phyloP scores from a whole-genome alignment of 2,888 invertebrate species.

The Alentia gelatinosa region DNA sequence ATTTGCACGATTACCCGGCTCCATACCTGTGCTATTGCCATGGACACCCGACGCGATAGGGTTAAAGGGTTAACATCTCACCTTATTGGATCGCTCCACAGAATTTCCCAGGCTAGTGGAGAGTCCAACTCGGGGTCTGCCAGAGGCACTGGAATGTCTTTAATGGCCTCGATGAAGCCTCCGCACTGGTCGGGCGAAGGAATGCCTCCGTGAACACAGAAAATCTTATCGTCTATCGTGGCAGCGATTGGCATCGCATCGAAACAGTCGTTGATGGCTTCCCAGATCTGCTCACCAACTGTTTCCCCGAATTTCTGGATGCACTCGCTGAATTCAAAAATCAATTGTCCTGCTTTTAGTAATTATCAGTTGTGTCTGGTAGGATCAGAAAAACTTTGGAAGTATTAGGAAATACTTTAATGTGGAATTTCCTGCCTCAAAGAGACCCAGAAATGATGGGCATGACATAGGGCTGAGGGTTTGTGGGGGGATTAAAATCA shows the following conservation, averaged over 20 bases:
- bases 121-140: constrained; percentile 86
- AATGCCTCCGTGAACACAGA: constrained; percentile 90
- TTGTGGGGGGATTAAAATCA: too few relatives aligned
- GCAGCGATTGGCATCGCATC: constrained; percentile 88
- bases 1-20: too few relatives aligned
- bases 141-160: constrained; percentile 86
- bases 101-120: constrained; percentile 88
- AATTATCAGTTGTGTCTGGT: too few relatives aligned
- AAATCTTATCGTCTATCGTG: constrained; percentile 88
- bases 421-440: too few relatives aligned
- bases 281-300: constrained; percentile 86
- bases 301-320: constrained; percentile 85
- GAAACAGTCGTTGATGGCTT: constrained; percentile 86
- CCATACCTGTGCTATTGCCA: too few relatives aligned
- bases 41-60: too few relatives aligned
- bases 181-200: constrained; percentile 85
- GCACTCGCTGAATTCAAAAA: constrained; percentile 84
- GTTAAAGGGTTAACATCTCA: too few relatives aligned
- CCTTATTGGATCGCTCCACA: constrained; percentile 88
- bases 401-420: too few relatives aligned
- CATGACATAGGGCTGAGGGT: too few relatives aligned
- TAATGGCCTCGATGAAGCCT: constrained; percentile 85
- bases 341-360: background rate
- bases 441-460: too few relatives aligned
- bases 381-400: too few relatives aligned